Base-by-base conservation (phyloP, 2,888 invertebrate genomes). In the Brachynemurus nebulosus region DNA sequence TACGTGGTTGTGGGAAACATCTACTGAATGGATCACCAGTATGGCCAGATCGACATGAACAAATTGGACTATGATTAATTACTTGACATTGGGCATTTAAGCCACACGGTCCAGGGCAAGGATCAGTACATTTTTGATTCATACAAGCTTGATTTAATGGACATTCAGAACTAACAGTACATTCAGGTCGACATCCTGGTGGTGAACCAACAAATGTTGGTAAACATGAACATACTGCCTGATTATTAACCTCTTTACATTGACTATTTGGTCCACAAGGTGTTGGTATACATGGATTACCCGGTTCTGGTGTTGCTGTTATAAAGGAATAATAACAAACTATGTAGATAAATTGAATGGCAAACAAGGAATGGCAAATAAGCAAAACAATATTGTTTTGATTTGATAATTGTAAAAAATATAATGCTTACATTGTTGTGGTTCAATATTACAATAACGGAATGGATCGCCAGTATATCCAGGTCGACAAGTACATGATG, bases 391-490 rank as follows among this genome's bases (percentile, higher is more conserved):
- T n/a, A n/a, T n/a, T n/a, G n/a, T n/a, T n/a, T n/a, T n/a, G n/a
- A n/a, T n/a, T n/a, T n/a, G n/a, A n/a, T 34, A 19, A 5, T 39
- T 36, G 12, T 43, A 35, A 34, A 11, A 42, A 34, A 42, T 35
- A 20, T 16, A 20, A 4, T 35, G 11, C 71, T 71, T 69, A 72
- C 72, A 66, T 64, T 68, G 63, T 37, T 56, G 58, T 51, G 60
- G 60, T 44, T 64, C 59, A 2, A 61, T 50, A 39, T 57, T 64
- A 55, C 83, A 84, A 55, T 70, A 77, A 48, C 68, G 65, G 59
- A 83, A 84, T 4, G 86, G 84, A 64, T 86, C 80, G 49, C 86
- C 86, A 12, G 77, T 76, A 59, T 76, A 84, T 40, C 80, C 80
- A 47, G 67, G 61, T 11, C 72, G 64, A 58, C 86, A 86, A 47